Evolutionary conservation across 2,888 invertebrate species (phyloP).

Genomic region (Torymus auratus): DNA sequence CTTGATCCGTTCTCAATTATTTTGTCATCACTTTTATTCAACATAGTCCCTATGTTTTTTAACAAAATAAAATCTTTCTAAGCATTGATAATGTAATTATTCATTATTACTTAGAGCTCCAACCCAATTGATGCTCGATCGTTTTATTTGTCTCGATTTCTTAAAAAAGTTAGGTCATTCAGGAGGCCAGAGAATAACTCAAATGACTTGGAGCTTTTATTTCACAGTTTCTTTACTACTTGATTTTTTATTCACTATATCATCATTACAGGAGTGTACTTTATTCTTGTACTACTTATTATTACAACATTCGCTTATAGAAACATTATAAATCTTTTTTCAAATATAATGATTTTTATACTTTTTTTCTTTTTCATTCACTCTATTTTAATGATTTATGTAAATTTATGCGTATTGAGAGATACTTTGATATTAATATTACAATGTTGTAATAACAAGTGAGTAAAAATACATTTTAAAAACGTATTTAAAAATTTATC

Average conservation of each 20-base stretch:
- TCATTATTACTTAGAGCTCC: constrained; percentile 40
- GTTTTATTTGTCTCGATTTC: constrained; percentile 46
- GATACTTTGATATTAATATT: constrained; percentile 25
- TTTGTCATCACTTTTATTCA: constrained; percentile 35
- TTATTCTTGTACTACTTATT: constrained; percentile 54
- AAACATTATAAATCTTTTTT: constrained; percentile 52
- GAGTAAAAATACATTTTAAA: constrained; percentile 47
- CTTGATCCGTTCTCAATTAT: constrained; percentile 28
- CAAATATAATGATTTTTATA: constrained; percentile 47
- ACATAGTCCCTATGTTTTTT: constrained; percentile 42
- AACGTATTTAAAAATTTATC: constrained; percentile 45
- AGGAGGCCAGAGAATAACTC: constrained; percentile 40
- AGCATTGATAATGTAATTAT: constrained; percentile 37
- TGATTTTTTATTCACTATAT: constrained; percentile 29
- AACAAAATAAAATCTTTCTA: constrained; percentile 52
- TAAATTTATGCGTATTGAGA: constrained; percentile 6
- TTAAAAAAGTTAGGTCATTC: constrained; percentile 47
- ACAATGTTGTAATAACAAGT: constrained; percentile 52
- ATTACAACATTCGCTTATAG: constrained; percentile 52
- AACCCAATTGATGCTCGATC: constrained; percentile 45
- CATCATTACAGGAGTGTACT: constrained; percentile 47
- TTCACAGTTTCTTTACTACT: constrained; percentile 38
- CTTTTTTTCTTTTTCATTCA: constrained; percentile 24
- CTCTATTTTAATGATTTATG: constrained; percentile 26
- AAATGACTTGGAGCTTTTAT: constrained; percentile 53